Evolutionary conservation across 2,113 vertebrate species (phyloP).

Genomic region (Grammomys surdaster): DNA sequence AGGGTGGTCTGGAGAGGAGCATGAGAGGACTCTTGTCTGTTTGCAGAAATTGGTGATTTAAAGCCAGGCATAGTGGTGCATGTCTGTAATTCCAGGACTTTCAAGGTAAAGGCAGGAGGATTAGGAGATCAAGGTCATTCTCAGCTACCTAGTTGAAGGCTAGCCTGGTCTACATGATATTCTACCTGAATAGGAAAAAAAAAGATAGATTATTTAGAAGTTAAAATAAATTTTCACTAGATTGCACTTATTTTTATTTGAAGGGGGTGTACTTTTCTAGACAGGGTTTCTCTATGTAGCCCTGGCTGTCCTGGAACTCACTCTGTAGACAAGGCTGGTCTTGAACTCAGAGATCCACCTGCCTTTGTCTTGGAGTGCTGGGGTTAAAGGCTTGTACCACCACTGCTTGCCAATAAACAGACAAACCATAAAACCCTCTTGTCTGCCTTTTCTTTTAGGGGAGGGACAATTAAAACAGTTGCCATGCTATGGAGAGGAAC

Average conservation of each 20-base stretch:
- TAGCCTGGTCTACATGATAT: neutral
- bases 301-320: neutral
- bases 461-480: neutral
- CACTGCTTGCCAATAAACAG: neutral
- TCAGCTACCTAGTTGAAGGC: neutral
- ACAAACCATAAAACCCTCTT: neutral
- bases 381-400: neutral
- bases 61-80: neutral
- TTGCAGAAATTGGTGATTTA: slow-evolving; percentile 35
- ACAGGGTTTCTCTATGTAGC: neutral
- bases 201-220: slow-evolving; percentile 33
- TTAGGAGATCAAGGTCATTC: neutral
- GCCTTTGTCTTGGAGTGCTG: neutral
- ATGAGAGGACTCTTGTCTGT: neutral
- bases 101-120: neutral
- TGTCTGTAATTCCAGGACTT: neutral
- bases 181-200: neutral
- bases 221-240: slow-evolving; percentile 22
- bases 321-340: neutral
- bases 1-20: neutral
- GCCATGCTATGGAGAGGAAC: neutral
- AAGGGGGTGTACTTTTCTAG: neutral
- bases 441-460: neutral
- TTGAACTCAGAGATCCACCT: neutral
- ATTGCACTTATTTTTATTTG: slow-evolving; percentile 5